Evolutionary conservation across 2,888 invertebrate species (phyloP), one percentile per base, ranked within the genome.

Genomic region (Phania funesta): DNA sequence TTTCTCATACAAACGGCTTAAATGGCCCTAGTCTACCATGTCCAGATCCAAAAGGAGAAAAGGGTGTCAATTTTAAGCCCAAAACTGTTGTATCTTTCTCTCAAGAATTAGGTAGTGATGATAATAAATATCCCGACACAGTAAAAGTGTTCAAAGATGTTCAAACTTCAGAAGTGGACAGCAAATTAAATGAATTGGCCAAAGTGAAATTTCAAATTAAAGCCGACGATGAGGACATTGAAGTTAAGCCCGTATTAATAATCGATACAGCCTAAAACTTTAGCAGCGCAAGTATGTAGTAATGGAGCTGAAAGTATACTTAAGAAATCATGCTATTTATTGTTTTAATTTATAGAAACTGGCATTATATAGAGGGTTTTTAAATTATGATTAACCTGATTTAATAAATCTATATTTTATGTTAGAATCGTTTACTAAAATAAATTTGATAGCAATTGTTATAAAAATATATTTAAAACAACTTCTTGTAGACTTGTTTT

Each of bases 161-260:
- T 11, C 35, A 50, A 38, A 26, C 24, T 2, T 3, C 52, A 2
- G 56, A 48, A 8, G 48, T 78, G 0, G 86, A 89, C 26, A 84
- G 78, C 0, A 86, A 88, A 26, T 80, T 90, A 11, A 84, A 89
- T 64, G 89, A 89, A 41, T 80, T 90, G 84, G 78, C 87, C 11
- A 89, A 90, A 52, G 83, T 90, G 52, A 91, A 91, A 85, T 90
- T 91, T 80, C 90, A 91, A 56, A 90, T 91, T 67, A 86, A 87
- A 41, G 85, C 83, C 13, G 87, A 89, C 50, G 87, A 80, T 3
- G 82, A 89, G 29, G 85, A 87, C 74, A 87, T 89, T 44, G 87
- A 88, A 76, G 88, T 90, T 81, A 89, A 87, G 60, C 86, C 89
- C 0, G 87, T 87, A 0, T 74, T 89, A 58, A 84, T 52, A 26